Base-by-base conservation (phyloP, 1,140 invertebrate species). In the Augochlora pura region DNA sequence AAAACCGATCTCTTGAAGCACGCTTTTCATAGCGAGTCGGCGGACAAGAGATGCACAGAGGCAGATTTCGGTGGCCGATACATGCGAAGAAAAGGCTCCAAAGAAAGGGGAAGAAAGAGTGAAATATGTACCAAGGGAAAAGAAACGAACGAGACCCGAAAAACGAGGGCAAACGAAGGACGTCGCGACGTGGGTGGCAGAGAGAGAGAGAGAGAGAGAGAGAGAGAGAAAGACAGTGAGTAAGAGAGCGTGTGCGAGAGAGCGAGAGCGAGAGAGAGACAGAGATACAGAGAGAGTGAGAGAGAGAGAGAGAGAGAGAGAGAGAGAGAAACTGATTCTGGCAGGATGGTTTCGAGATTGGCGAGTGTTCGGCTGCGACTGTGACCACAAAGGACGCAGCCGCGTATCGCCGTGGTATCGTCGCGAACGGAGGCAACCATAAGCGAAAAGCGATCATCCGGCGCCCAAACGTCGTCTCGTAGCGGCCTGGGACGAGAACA, bases 381-480 rank as follows among this genome's bases (percentile, higher is more conserved):
- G 25, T n/a, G 52, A 39, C 42, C 27, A 76, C 68, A 49, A 23
- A 67, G 25, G n/a, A 73, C 52, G 49, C 38, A 69, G 52, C 59
- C 68, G 72, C 77, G 59, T 80, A 62, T 72, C 57, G 59, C 57
- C 39, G 49, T n/a, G 52, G 18, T 65, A 74, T 70, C 25, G 38
- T 60, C 21, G n/a, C 18, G 16, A 42, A 52, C 6, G 10, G 38
- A 42, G 42, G 14, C 42, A 9, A 12, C 46, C 62, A 32, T 39
- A 74, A 68, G 83, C 57, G 57, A 71, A 54, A 14, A 14, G 78
- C 71, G 54, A 77, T 81, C 63, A 77, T 60, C 73, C 84, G 83
- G 83, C 83, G 78, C 69, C 78, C 46, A 67, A 42, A 18, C 57
- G 52, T 66, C 52, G 62, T 10, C 64, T 42, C 12, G 23, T 7